Base-by-base conservation (phyloP, 2,113 vertebrate species). In the Sinocyclocheilus anshuiensis region DNA sequence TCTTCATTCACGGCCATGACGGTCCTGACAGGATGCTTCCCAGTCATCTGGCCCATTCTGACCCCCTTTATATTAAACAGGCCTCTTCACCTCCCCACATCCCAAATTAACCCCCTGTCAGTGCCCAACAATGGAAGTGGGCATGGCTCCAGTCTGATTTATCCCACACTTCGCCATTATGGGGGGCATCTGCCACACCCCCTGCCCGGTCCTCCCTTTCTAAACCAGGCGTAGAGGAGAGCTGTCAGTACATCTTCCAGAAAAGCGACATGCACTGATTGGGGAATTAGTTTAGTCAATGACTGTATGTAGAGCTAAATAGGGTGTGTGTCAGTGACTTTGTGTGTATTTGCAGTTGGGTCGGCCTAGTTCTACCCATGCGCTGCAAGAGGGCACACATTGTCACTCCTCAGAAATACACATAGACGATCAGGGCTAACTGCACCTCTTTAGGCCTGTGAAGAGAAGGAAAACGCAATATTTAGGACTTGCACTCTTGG, bases 271-370 rank as follows among this genome's bases (percentile, higher is more conserved):
- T 87, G 92, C 87, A 45, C 45, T 84, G 80, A 90, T 87, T 90
- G 53, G 50, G 88, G 96, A 95, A 95, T 96, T 96, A 97, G 97
- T 94, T 92, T 94, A 95, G 95, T 96, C 95, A 96, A 95, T 96
- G 95, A 95, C 94, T 97, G 95, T 97, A 94, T 96, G 95, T 96
- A 96, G 97, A 96, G 96, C 96, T 97, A 96, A 97, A 97, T 95
- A 94, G 91, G 95, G 90, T 29, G 88, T 88, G 86, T 91, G 86
- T 86, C 88, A 85, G 88, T 87, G 92, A 93, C 91, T 91, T 91
- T 48, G 45, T 12, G 45, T 48, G 45, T 48, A 9, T 9, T 9
- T 90, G 86, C 69, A 88, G 81, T 87, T 65, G 87, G 84, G 84
- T 88, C 77, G 24, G 72, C 85, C 16, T 48, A 61, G 10, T 84